A percentile compares a stretch with the other conserved stretches of the same genome.
Evolutionary conservation across 2,113 vertebrate species (phyloP).

Genomic region (Hipposideros armiger): DNA sequence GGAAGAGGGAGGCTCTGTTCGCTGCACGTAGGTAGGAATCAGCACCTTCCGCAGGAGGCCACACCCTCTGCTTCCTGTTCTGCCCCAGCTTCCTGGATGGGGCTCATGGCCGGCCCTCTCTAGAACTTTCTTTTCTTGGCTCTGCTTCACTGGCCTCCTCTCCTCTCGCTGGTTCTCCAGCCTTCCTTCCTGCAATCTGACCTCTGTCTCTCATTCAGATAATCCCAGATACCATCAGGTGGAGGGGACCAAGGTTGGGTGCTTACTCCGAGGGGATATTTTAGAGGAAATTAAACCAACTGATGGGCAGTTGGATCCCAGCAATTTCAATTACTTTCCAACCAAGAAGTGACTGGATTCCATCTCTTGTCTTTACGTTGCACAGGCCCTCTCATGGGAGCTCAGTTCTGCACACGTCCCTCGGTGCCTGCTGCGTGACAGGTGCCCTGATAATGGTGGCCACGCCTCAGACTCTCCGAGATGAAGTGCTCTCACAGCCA

Average conservation of each 20-base stretch:
- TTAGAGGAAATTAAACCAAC: background rate
- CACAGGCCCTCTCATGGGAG: accelerated
- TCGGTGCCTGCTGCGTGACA: accelerated
- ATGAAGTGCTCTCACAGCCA: accelerated
- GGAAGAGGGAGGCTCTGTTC: no score
- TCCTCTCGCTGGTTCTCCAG: background rate
- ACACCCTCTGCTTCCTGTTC: accelerated
- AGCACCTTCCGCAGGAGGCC: accelerated
- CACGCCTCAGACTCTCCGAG: accelerated
- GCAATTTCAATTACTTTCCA: accelerated
- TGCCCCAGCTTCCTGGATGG: background rate
- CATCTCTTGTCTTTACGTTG: accelerated
- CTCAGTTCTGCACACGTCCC: accelerated
- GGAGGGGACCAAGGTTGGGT: background rate
- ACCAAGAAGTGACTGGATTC: accelerated
- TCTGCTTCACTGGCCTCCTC: background rate
- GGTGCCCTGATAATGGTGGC: accelerated
- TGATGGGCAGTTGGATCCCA: background rate
- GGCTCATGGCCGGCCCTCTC: background rate
- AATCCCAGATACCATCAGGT: accelerated
- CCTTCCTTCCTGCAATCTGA: background rate
- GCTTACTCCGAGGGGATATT: background rate
- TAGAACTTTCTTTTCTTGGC: background rate
- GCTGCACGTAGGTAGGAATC: background rate
- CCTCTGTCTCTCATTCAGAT: background rate